Conservation (phyloP, 1,140 invertebrate species). For the Cotesia glomerata region DNA sequence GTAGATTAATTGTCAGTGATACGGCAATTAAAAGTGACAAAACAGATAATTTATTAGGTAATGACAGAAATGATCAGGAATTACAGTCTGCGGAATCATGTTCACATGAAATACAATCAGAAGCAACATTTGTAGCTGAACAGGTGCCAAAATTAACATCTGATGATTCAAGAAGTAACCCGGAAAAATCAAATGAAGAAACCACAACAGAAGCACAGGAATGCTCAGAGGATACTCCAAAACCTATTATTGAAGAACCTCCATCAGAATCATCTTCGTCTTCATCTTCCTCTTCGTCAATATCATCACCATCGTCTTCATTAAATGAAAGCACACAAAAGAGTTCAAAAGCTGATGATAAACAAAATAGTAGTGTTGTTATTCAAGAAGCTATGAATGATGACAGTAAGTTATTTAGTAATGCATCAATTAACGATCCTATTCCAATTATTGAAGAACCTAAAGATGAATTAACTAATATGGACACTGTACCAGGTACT, state of each 20-base stretch:
- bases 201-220: no score
- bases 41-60: not conserved
- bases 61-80: not conserved
- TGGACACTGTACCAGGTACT: not conserved
- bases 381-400: slow-evolving; percentile 48
- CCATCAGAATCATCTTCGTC: not conserved
- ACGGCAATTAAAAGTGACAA: not conserved
- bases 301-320: not conserved
- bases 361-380: not conserved
- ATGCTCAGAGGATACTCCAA: not conserved
- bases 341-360: slow-evolving; percentile 1
- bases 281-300: no score
- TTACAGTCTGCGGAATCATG: not conserved
- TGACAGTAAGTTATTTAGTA: slow-evolving; percentile 37
- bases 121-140: not conserved
- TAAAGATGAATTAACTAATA: slow-evolving; percentile 41
- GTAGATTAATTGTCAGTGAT: no score
- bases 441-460: slow-evolving; percentile 53
- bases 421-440: slow-evolving; percentile 47
- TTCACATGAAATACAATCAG: not conserved
- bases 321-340: not conserved
- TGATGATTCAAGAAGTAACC: not conserved
- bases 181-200: not conserved
- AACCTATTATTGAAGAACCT: slow-evolving; percentile 43
- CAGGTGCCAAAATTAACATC: not conserved